A percentile compares a stretch with the other conserved stretches of the same genome.
These are phyloP conservation scores for Odontophorus gujanensis DNA, from an alignment of 2,113 vertebrate species.

Conservation along the genomic window DNA sequence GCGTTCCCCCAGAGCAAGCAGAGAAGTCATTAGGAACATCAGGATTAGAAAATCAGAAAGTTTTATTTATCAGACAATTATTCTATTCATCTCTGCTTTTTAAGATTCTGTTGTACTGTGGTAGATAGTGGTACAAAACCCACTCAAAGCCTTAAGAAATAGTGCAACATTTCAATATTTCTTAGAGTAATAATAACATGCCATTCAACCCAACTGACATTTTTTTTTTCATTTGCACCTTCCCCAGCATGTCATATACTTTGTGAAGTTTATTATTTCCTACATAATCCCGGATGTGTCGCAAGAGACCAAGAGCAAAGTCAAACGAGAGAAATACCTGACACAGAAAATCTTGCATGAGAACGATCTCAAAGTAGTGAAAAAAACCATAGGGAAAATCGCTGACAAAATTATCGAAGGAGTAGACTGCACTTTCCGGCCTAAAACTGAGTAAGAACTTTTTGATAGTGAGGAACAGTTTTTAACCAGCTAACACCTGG, in stretches of 20 bases:
- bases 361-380: conserved; percentile 83
- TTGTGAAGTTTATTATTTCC: conserved; percentile 90
- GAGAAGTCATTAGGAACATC: background rate
- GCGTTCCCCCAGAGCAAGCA: background rate
- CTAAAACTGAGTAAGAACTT: conserved; percentile 71
- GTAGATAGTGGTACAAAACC: background rate
- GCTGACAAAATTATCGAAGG: conserved; percentile 35
- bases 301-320: conserved; percentile 85
- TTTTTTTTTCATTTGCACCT: conserved; percentile 52
- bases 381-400: conserved; percentile 75
- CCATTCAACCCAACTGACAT: background rate
- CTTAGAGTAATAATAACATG: background rate
- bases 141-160: background rate
- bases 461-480: background rate
- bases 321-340: conserved; percentile 91
- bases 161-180: background rate
- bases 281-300: conserved; percentile 91
- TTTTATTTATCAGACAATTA: background rate
- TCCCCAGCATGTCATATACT: conserved; percentile 90
- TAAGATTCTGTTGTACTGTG: background rate
- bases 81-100: background rate
- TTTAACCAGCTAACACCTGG: background rate
- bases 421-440: conserved; percentile 37
- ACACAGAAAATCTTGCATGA: conserved; percentile 91
- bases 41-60: background rate